These are phyloP conservation scores for Diadophis punctatus DNA, from an alignment of 2,113 vertebrate species.

Conservation along the genomic window DNA sequence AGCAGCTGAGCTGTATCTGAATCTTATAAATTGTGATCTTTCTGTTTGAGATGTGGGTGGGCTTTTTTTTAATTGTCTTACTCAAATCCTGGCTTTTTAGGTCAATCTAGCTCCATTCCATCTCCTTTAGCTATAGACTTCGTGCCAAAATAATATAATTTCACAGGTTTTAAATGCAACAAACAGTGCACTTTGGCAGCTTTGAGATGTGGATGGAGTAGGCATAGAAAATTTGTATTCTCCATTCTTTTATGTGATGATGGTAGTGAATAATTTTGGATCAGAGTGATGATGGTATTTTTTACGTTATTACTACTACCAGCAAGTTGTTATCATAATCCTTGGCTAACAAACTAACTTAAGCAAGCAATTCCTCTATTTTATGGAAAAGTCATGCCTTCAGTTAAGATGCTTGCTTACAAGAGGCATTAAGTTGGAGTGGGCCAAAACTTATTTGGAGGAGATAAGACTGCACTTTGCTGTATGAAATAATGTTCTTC, in stretches of 20 bases:
- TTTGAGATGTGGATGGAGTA: neutral
- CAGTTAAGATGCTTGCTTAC: neutral
- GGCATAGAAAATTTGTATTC: neutral
- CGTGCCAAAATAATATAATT: neutral
- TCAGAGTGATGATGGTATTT: neutral
- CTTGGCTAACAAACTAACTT: neutral
- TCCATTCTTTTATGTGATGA: neutral
- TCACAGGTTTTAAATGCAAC: neutral
- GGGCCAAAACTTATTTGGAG: neutral
- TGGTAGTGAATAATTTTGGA: neutral
- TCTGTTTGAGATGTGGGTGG: neutral
- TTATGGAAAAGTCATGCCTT: neutral
- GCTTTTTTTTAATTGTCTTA: neutral
- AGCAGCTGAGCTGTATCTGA: neutral
- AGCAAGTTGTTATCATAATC: neutral
- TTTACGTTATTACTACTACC: neutral
- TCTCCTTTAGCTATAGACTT: neutral
- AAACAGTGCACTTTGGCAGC: neutral
- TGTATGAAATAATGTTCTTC: neutral
- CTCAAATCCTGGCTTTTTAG: neutral
- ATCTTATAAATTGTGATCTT: neutral
- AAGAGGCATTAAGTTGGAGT: neutral
- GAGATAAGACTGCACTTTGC: neutral
- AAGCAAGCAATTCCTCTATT: neutral
- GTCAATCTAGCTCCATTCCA: neutral